Conservation (phyloP, 1,140 invertebrate genomes). For the Popillia japonica region DNA sequence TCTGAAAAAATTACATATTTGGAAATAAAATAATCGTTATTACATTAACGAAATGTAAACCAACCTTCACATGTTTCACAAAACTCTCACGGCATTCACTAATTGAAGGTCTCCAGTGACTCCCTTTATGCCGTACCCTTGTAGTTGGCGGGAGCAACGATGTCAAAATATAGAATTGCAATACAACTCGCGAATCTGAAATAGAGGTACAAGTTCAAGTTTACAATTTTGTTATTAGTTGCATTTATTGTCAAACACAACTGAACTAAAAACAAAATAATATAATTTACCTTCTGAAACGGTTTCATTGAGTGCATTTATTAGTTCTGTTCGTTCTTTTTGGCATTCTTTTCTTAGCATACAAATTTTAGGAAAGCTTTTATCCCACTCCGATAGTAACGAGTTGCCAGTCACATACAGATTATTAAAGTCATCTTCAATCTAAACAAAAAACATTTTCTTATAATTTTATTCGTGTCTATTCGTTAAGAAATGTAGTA, state of each 20-base stretch:
- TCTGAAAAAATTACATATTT: slow-evolving; percentile 29
- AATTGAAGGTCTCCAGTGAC: slow-evolving; percentile 1
- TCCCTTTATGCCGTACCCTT: slow-evolving; percentile 1
- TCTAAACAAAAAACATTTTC: slow-evolving; percentile 8
- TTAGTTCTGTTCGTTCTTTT: background rate
- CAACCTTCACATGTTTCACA: slow-evolving; percentile 20
- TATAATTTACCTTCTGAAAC: slow-evolving; percentile 18
- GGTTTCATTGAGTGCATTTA: background rate
- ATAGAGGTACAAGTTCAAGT: background rate
- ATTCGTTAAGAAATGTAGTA: background rate
- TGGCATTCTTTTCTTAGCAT: background rate
- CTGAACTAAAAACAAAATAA: slow-evolving; percentile 17
- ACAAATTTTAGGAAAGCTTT: background rate
- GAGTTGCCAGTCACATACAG: background rate
- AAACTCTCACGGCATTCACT: slow-evolving; percentile 14
- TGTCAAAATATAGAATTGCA: slow-evolving; percentile 7
- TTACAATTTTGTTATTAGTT: too few relatives aligned
- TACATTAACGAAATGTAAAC: background rate
- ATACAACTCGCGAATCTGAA: slow-evolving; percentile 6
- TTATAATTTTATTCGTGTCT: background rate
- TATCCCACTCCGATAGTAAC: background rate
- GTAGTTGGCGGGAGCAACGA: background rate
- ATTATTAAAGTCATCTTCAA: slow-evolving; percentile 16
- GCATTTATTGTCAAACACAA: too few relatives aligned
- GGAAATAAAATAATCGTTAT: background rate